A percentile compares a stretch with the other conserved stretches of the same genome.
Evolutionary conservation across 2,113 vertebrate species (phyloP).

Genomic region (Equus quagga): DNA sequence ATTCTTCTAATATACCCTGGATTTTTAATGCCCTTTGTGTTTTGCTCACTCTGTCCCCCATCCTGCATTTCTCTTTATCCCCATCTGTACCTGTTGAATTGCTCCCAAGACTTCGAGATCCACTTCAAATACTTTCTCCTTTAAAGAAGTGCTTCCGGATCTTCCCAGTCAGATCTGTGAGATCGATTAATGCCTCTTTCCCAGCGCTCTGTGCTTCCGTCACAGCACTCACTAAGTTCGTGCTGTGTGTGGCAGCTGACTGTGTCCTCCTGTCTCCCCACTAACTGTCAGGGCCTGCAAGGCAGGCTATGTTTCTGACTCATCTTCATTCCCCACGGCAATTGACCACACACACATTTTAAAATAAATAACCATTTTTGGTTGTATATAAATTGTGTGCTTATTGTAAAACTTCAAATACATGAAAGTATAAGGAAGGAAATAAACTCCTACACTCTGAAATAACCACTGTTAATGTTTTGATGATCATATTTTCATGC

Average conservation of each 20-base stretch:
- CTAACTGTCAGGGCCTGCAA: neutral
- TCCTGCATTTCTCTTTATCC: neutral
- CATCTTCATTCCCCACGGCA: neutral
- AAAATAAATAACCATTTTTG: slow-evolving; percentile 13
- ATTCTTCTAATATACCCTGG: neutral
- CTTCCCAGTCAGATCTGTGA: slow-evolving; percentile 1
- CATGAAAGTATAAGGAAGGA: neutral
- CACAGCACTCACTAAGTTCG: neutral
- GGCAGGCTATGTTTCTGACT: neutral
- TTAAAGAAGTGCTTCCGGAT: neutral
- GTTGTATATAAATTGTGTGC: neutral
- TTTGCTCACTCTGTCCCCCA: neutral
- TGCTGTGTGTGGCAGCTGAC: neutral
- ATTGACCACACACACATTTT: neutral
- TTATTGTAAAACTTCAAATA: slow-evolving; percentile 15
- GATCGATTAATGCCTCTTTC: neutral
- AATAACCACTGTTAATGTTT: slow-evolving; percentile 24
- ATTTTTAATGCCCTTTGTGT: neutral
- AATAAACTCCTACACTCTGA: neutral
- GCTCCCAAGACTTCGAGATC: neutral
- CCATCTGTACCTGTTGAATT: slow-evolving; percentile 24
- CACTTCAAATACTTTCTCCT: neutral
- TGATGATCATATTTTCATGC: neutral
- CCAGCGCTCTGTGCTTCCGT: neutral
- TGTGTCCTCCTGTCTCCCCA: neutral